Conservation (phyloP, 2,797 vertebrate species). For the Ptychadena robeensis region DNA sequence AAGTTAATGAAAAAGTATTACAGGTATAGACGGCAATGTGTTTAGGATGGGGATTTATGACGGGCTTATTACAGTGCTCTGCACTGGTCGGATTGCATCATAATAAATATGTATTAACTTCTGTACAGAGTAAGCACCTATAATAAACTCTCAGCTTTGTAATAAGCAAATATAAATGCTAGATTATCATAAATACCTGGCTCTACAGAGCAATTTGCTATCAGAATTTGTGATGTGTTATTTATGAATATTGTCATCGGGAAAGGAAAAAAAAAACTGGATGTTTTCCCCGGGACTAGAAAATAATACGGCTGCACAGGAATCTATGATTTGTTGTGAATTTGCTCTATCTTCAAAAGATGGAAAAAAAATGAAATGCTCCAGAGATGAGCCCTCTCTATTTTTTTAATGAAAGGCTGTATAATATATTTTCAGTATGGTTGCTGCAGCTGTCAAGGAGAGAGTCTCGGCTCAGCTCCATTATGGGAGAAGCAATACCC, state of each 20-base stretch:
- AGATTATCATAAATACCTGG: slow-evolving; percentile 70
- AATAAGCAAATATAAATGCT: slow-evolving; percentile 62
- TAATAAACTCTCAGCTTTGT: slow-evolving; percentile 58
- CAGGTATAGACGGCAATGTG: slow-evolving; percentile 26
- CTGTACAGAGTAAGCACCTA: slow-evolving; percentile 31
- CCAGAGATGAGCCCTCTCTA: slow-evolving; percentile 89
- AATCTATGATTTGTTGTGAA: slow-evolving; percentile 81
- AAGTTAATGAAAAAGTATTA: slow-evolving; percentile 57
- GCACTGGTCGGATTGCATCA: slow-evolving; percentile 43
- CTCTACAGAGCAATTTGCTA: slow-evolving; percentile 78
- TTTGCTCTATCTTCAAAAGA: slow-evolving; percentile 85
- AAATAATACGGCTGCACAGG: slow-evolving; percentile 77
- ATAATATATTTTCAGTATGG: slow-evolving; percentile 89
- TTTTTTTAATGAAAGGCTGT: slow-evolving; percentile 92
- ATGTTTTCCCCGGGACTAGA: slow-evolving; percentile 76
- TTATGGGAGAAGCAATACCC: slow-evolving; percentile 83
- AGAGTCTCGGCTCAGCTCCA: slow-evolving; percentile 83
- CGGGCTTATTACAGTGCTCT: slow-evolving; percentile 32
- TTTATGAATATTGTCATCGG: slow-evolving; percentile 81
- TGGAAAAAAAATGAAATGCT: slow-evolving; percentile 84
- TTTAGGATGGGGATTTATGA: slow-evolving; percentile 42
- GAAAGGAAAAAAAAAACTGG: slow-evolving; percentile 66
- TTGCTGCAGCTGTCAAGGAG: slow-evolving; percentile 82
- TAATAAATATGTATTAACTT: slow-evolving; percentile 59
- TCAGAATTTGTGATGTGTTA: slow-evolving; percentile 80